Evolutionary conservation across 2,888 invertebrate genomes (phyloP).

Genomic region (Entomobrya multifasciata): DNA sequence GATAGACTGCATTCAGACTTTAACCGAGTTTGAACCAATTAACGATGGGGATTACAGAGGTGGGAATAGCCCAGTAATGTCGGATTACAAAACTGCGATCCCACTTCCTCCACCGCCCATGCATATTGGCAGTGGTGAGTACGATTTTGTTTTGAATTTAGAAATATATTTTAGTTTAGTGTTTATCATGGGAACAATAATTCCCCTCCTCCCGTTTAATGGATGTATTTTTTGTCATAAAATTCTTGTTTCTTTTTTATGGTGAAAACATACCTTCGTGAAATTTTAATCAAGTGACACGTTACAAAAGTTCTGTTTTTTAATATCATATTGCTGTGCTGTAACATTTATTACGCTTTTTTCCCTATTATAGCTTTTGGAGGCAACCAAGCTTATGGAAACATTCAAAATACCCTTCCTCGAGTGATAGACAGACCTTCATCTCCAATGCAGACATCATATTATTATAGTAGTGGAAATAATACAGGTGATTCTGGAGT

Average conservation of each 20-base stretch:
- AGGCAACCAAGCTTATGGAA: constrained; percentile 77
- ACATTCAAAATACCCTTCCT: constrained; percentile 51
- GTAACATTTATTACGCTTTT: too few species aligned
- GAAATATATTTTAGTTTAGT: not conserved
- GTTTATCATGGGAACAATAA: constrained; percentile 14
- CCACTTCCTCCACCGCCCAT: constrained; percentile 73
- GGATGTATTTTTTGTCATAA: too few species aligned
- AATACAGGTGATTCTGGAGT: not conserved
- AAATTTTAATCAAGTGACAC: too few species aligned
- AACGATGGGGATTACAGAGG: not conserved
- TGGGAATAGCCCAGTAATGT: constrained; percentile 48
- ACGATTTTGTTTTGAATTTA: not conserved
- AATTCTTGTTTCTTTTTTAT: too few species aligned
- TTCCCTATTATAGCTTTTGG: constrained; percentile 78
- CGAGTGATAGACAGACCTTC: constrained; percentile 45
- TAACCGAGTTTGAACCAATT: constrained; percentile 60
- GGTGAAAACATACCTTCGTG: too few species aligned
- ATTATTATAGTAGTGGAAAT: not conserved
- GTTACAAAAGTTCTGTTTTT: too few species aligned
- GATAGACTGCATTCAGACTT: constrained; percentile 68
- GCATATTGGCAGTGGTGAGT: constrained; percentile 70
- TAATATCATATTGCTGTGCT: too few species aligned
- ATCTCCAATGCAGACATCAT: constrained; percentile 54
- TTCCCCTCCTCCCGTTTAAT: too few species aligned
- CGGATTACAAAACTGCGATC: constrained; percentile 65